Evolutionary conservation across 2,113 vertebrate genomes (phyloP).

Genomic region (Lathamus discolor): DNA sequence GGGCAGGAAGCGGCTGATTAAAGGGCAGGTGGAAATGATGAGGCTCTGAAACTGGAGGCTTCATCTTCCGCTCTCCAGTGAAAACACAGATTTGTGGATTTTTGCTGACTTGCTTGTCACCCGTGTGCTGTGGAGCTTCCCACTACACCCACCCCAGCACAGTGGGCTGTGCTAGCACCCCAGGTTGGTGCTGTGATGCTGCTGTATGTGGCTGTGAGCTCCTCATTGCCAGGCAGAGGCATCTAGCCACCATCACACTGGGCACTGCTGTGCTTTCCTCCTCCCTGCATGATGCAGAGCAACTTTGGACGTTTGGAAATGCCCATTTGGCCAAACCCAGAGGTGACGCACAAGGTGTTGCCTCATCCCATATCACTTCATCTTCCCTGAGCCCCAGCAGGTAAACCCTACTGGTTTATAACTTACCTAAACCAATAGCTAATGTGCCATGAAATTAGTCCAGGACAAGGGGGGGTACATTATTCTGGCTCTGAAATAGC

Average conservation of each 20-base stretch:
- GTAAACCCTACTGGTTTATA: background rate
- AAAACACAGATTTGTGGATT: background rate
- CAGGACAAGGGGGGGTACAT: background rate
- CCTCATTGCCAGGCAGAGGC: accelerated
- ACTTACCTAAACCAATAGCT: background rate
- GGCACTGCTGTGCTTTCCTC: background rate
- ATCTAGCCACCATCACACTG: accelerated
- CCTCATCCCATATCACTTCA: background rate
- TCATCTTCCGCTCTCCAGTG: background rate
- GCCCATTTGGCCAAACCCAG: background rate
- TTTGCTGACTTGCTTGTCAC: background rate
- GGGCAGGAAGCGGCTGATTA: conserved; percentile 30
- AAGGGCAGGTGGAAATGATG: conserved; percentile 50
- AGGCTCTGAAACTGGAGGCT: background rate
- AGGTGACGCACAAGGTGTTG: background rate
- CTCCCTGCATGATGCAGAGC: accelerated
- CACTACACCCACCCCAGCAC: accelerated
- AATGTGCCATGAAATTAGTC: conserved; percentile 49
- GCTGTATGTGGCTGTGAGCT: accelerated
- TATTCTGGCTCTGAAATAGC: background rate
- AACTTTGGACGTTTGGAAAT: background rate
- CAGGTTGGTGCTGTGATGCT: accelerated
- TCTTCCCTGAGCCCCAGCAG: background rate
- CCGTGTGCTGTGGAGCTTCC: background rate
- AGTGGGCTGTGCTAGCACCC: background rate